Percentiles rank a stretch among this genome's conserved stretches.
phyloP scores from a whole-genome alignment of 2,888 invertebrate genomes.

The Spisula subtruncata region DNA sequence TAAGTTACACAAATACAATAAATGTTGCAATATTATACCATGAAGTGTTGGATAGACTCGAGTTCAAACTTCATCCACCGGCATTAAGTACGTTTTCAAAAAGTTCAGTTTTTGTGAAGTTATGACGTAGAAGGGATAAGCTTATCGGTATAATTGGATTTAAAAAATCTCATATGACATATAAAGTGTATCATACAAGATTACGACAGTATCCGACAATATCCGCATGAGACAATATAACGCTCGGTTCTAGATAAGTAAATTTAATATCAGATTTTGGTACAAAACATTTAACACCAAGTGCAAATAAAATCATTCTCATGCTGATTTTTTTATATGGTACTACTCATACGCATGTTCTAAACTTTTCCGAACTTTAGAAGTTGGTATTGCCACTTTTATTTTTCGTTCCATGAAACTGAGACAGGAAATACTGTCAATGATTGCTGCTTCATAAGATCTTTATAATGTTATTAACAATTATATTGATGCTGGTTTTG shows the following conservation, averaged over 20 bases:
- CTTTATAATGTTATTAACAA: too few species aligned
- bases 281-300: neutral
- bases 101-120: neutral
- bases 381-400: too few species aligned
- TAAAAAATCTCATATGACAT: neutral
- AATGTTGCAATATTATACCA: too few species aligned
- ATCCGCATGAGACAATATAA: neutral
- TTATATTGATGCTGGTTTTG: too few species aligned
- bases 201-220: neutral
- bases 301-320: neutral
- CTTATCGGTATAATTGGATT: constrained; percentile 9
- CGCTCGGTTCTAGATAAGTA: neutral
- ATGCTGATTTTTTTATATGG: neutral
- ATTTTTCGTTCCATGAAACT: too few species aligned
- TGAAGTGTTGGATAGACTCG: too few species aligned
- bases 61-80: too few species aligned
- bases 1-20: too few species aligned
- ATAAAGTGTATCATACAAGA: neutral
- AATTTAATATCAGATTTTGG: neutral
- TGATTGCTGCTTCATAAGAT: too few species aligned
- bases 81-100: neutral
- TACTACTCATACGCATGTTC: neutral
- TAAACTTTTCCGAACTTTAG: too few species aligned
- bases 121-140: neutral
- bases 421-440: too few species aligned